These are phyloP conservation scores for Geophilus truncorum DNA, from an alignment of 2,888 invertebrate species.

Conservation along the genomic window DNA sequence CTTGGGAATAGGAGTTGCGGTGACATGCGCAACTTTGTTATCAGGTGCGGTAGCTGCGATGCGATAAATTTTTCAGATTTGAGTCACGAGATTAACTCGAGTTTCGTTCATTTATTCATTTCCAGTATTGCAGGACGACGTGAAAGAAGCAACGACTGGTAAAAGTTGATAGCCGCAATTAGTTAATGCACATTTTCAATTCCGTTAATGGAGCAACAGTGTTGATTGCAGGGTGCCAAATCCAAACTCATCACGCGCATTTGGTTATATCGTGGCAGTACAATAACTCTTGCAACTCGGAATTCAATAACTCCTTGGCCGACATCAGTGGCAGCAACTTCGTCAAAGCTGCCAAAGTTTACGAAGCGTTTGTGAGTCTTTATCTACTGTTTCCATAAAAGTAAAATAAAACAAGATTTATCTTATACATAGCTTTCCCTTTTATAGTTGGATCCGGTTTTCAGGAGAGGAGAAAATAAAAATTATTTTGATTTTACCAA, in stretches of 20 bases:
- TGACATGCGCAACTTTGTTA: constrained; percentile 13
- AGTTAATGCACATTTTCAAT: constrained; percentile 25
- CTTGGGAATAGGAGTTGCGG: constrained; percentile 12
- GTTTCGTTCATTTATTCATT: not conserved
- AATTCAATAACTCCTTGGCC: not conserved
- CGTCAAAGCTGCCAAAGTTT: not conserved
- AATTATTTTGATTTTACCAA: constrained; percentile 11
- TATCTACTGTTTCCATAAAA: too few relatives aligned
- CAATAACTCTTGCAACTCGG: not conserved
- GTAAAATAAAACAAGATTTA: too few relatives aligned
- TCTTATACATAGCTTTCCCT: too few relatives aligned
- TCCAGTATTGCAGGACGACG: not conserved
- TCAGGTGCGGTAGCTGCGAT: too few relatives aligned
- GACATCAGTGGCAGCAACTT: not conserved
- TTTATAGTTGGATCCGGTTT: not conserved
- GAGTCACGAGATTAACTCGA: not conserved
- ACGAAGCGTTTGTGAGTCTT: constrained; percentile 19
- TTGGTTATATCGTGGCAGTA: not conserved
- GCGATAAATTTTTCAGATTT: not conserved
- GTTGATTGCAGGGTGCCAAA: constrained; percentile 13
- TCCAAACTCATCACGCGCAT: not conserved
- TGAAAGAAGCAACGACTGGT: constrained; percentile 19
- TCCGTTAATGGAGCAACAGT: constrained; percentile 10
- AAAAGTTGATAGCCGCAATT: constrained; percentile 7
- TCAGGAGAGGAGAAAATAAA: not conserved